phyloP scores from a whole-genome alignment of 2,797 vertebrate species.

The Huso huso region DNA sequence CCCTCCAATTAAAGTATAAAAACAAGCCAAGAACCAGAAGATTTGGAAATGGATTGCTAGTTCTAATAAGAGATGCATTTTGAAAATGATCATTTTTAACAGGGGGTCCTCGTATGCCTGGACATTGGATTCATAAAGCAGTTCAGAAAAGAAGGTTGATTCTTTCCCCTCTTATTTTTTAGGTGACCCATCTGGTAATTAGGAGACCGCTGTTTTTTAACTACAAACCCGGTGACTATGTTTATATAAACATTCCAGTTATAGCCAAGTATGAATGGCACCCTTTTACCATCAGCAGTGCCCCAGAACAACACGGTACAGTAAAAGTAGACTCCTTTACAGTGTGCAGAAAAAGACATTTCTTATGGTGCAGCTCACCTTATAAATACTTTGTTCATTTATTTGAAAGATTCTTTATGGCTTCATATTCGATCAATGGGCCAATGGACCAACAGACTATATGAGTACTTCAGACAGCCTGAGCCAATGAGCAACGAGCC shows the following conservation, averaged over 20 bases:
- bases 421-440: constrained; percentile 77
- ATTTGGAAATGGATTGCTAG: too few relatives aligned
- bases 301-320: constrained; percentile 77
- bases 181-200: constrained; percentile 87
- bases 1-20: too few relatives aligned
- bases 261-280: constrained; percentile 85
- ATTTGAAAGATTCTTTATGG: constrained; percentile 67
- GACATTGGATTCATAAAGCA: too few relatives aligned
- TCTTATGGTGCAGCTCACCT: too few relatives aligned
- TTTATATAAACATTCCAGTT: constrained; percentile 78
- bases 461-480: constrained; percentile 62
- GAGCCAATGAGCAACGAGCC: constrained; percentile 16
- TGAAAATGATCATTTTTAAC: too few relatives aligned
- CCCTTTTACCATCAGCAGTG: constrained; percentile 88
- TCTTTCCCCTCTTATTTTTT: constrained; percentile 14
- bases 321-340: not conserved
- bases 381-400: not conserved
- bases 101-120: too few relatives aligned
- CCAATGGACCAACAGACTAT: constrained; percentile 80
- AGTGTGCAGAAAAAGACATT: not conserved
- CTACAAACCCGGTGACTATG: constrained; percentile 79
- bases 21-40: too few relatives aligned
- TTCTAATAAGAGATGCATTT: too few relatives aligned
- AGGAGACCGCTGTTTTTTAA: constrained; percentile 69
- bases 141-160: not conserved